Base-by-base conservation (phyloP, 2,113 vertebrate genomes). In the Etheostoma spectabile region DNA sequence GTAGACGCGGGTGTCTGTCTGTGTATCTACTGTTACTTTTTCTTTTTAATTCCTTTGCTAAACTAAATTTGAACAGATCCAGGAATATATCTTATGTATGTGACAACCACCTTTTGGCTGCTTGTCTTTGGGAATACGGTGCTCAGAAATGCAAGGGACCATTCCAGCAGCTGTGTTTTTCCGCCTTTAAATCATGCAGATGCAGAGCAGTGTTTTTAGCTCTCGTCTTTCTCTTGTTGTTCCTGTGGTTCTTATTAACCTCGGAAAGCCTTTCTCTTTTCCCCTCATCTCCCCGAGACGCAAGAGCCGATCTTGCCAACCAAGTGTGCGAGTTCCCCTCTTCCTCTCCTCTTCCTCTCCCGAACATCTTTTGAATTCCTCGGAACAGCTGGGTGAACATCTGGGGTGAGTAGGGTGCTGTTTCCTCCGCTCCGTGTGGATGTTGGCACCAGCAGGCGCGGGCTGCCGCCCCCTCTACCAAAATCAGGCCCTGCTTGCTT, bases 341-440 rank as follows among this genome's bases (percentile, higher is more conserved):
- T 45, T 76, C 59, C 42, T 70, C 70, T 79, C 51, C 46, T 76
- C 73, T n/a, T n/a, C n/a, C n/a, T n/a, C n/a, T n/a, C 53, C 56
- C 22, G 13, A 88, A 86, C 80, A 77, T 85, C 69, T 88, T 87
- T 84, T 55, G 75, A 89, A 73, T 90, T 86, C 74, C 33, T 72
- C 4, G 13, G 70, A 92, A 86, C 93, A 92, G 86, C 91, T 94
- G 93, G 91, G 51, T 35, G 75, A 89, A 90, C 90, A 91, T 89
- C 90, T 93, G 89, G 86, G 86, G 86, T 68, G 80, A 83, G 83
- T 74, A 11, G 76, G 74, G 88, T 80, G 66, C 63, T 22, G 72
- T 14, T 83, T 67, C 77, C 73, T 67, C 63, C 24, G 19, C 68
- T 80, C 24, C 4, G 27, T 42, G 68, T 49, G 72, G 77, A 71